A percentile compares a stretch with the other conserved stretches of the same genome.
Conservation (phyloP, 92 coral and sea anemone species). For the Chrysogorgia sp. region DNA sequence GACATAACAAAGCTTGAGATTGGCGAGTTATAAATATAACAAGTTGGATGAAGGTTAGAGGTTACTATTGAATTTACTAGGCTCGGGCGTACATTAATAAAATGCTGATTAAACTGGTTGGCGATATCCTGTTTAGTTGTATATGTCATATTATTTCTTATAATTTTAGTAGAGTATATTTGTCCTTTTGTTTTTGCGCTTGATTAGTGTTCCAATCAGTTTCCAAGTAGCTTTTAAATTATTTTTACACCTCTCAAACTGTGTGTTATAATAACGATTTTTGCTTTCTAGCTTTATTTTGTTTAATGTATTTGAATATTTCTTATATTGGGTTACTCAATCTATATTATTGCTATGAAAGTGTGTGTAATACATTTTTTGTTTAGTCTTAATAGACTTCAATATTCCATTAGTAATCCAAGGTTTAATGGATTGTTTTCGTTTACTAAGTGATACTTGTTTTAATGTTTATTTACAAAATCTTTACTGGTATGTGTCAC, state of each 20-base stretch:
- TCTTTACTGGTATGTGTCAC: background rate
- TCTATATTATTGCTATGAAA: slow-evolving; percentile 8
- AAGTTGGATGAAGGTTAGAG: background rate
- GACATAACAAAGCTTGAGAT: background rate
- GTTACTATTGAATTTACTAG: slow-evolving; percentile 47
- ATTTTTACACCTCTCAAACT: slow-evolving; percentile 52
- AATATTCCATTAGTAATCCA: slow-evolving; percentile 3
- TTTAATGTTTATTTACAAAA: background rate
- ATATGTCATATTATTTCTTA: slow-evolving; percentile 42
- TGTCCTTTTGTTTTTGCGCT: slow-evolving; percentile 63
- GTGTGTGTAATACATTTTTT: background rate
- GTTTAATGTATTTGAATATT: slow-evolving; percentile 39
- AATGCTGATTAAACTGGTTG: slow-evolving; percentile 64
- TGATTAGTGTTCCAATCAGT: slow-evolving; percentile 59
- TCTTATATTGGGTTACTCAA: background rate
- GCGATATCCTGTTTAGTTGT: slow-evolving; percentile 55
- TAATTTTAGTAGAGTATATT: slow-evolving; percentile 41
- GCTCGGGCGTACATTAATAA: slow-evolving; percentile 55
- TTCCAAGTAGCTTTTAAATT: slow-evolving; percentile 66
- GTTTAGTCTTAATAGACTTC: background rate
- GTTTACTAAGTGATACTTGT: slow-evolving; percentile 6
- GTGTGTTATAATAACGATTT: slow-evolving; percentile 38
- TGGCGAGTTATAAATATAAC: background rate
- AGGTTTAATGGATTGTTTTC: background rate
- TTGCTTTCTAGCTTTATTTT: slow-evolving; percentile 22